A percentile compares a stretch with the other conserved stretches of the same genome.
Conservation (phyloP, 2,888 invertebrate species). For the Taphrorychus bicolor region DNA sequence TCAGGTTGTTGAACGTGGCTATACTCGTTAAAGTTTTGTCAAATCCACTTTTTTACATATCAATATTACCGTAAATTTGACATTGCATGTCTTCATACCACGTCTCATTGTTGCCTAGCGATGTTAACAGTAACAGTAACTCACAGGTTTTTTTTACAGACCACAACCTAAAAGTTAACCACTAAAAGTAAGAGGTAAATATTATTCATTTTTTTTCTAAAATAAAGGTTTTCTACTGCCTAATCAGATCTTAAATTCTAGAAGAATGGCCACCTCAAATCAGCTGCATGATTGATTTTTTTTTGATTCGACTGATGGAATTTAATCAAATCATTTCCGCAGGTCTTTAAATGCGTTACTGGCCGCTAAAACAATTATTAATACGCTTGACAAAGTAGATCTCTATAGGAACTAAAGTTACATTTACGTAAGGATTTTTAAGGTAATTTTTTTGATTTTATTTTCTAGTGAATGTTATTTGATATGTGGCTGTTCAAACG, state of each 20-base stretch:
- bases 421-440: not conserved
- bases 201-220: no score
- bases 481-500: not conserved
- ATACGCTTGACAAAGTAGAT: conserved; percentile 13
- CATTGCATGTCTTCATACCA: no score
- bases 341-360: not conserved
- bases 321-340: no score
- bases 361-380: not conserved
- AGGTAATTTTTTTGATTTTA: not conserved
- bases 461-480: not conserved
- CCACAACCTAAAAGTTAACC: not conserved
- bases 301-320: no score
- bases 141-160: not conserved
- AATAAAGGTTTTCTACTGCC: not conserved
- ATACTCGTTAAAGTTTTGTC: no score
- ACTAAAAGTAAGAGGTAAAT: no score
- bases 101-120: no score
- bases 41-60: no score
- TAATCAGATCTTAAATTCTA: conserved; percentile 16
- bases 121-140: not conserved
- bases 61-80: no score
- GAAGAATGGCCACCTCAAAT: not conserved
- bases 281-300: no score
- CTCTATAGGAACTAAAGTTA: conserved; percentile 31
- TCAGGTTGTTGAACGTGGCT: no score